phyloP scores from a whole-genome alignment of 2,113 vertebrate genomes.

The Psammodynastes pulverulentus region DNA sequence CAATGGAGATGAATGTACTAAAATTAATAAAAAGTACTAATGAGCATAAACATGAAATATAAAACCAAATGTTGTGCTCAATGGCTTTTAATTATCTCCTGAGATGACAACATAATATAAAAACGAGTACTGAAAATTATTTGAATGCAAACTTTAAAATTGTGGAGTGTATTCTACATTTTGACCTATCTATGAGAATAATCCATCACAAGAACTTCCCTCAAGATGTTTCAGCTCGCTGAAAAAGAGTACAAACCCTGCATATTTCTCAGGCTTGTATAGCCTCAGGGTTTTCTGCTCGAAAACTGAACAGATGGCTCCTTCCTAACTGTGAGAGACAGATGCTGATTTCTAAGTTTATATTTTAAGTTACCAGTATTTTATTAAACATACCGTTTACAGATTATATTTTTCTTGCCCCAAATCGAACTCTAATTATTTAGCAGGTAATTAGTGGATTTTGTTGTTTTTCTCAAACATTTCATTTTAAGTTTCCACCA shows the following conservation, averaged over 20 bases:
- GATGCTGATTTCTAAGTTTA: not conserved
- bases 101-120: not conserved
- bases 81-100: not conserved
- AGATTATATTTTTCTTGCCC: not conserved
- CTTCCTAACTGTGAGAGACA: not conserved
- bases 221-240: not conserved
- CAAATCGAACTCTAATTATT: not conserved
- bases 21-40: conserved; percentile 38
- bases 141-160: not conserved
- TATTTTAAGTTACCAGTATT: not conserved
- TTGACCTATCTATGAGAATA: not conserved
- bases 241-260: not conserved
- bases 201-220: not conserved
- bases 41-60: conserved; percentile 47
- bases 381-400: not conserved
- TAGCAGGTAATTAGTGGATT: not conserved
- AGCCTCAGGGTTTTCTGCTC: not conserved
- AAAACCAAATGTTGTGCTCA: conserved; percentile 32
- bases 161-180: not conserved
- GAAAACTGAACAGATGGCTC: not conserved
- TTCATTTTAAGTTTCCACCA: not conserved
- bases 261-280: not conserved
- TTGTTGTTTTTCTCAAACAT: not conserved
- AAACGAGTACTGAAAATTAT: not conserved
- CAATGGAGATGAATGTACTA: conserved; percentile 43